Percentiles rank a stretch among this genome's conserved stretches.
Evolutionary conservation across 2,888 invertebrate genomes (phyloP).

Genomic region (Drosophila multiciliata): DNA sequence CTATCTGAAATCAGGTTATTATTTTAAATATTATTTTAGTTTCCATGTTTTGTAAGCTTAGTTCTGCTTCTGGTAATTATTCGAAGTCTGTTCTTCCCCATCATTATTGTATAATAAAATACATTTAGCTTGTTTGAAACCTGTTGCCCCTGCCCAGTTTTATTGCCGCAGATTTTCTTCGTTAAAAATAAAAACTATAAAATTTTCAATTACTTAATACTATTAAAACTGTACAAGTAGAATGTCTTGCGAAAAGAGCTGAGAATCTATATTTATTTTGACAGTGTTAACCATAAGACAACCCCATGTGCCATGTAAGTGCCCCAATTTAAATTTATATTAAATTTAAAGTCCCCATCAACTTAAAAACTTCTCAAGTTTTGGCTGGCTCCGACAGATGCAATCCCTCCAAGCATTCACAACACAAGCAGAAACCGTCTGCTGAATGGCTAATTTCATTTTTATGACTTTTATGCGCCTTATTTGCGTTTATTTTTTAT

Average conservation of each 20-base stretch:
- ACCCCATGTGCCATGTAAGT: constrained; percentile 9
- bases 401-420: constrained; percentile 1
- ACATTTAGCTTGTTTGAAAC: background rate
- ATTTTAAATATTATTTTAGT: background rate
- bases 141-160: background rate
- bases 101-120: background rate
- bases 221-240: background rate
- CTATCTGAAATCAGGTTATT: background rate
- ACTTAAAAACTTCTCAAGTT: constrained; percentile 36
- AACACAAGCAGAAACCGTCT: constrained; percentile 39
- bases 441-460: constrained; percentile 69
- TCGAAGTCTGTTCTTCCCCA: background rate
- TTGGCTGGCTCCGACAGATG: constrained; percentile 11
- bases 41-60: background rate
- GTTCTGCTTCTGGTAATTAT: background rate
- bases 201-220: background rate
- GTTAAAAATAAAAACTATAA: background rate
- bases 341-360: constrained; percentile 36
- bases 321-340: constrained; percentile 42
- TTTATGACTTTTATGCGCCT: constrained; percentile 73
- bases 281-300: background rate
- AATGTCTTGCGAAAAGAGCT: background rate
- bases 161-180: background rate
- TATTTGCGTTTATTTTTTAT: constrained; percentile 53
- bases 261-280: too few relatives aligned